Conservation (phyloP, 2,888 invertebrate species). For the Dysmachus trigonus region DNA sequence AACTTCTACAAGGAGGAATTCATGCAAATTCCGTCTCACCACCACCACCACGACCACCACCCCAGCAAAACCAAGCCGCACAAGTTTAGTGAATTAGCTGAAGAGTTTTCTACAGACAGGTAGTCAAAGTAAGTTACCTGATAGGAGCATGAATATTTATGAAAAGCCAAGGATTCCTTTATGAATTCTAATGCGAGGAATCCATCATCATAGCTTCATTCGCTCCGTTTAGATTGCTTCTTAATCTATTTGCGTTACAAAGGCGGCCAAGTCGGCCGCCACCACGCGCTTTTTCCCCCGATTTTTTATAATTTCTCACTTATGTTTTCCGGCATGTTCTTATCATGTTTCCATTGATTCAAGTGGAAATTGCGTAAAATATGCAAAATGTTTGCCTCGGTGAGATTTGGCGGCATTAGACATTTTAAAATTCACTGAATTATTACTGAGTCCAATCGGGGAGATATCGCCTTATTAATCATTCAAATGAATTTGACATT, state of each 20-base stretch:
- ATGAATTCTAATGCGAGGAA: constrained; percentile 33
- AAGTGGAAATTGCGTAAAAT: not conserved
- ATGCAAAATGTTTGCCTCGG: not conserved
- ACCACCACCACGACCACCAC: constrained; percentile 6
- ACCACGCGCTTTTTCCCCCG: not conserved
- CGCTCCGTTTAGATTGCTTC: constrained; percentile 20
- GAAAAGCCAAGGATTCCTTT: constrained; percentile 14
- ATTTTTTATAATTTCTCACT: not conserved
- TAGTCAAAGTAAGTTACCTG: constrained; percentile 32
- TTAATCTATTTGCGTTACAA: constrained; percentile 17
- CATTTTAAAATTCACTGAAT: not conserved
- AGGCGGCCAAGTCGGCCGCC: not conserved
- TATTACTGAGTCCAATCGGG: not conserved
- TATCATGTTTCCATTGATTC: not conserved
- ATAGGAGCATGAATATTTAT: constrained; percentile 35
- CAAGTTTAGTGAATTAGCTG: constrained; percentile 31
- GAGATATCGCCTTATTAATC: not conserved
- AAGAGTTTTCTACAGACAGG: constrained; percentile 25
- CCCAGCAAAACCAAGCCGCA: not conserved
- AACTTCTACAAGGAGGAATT: not conserved
- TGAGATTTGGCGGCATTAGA: not conserved
- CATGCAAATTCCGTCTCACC: constrained; percentile 26
- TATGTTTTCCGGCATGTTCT: not conserved
- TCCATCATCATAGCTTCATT: constrained; percentile 33
- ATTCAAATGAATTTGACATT: not conserved